phyloP scores from a whole-genome alignment of 2,113 vertebrate genomes.

The Elanus axillaris region DNA sequence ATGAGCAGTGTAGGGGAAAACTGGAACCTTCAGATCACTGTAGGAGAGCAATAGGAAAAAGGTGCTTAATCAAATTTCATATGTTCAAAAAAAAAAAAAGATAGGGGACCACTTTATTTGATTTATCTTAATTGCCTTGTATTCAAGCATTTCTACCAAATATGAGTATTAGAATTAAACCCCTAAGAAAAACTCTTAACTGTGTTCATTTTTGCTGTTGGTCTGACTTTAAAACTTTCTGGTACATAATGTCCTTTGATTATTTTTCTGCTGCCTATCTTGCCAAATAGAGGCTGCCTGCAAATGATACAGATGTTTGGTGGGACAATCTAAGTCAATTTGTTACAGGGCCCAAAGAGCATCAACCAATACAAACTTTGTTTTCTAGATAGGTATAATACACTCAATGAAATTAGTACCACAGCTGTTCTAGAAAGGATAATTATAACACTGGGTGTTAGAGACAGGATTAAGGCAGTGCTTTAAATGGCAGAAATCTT shows the following conservation, averaged over 20 bases:
- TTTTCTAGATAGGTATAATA: not conserved
- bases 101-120: not conserved
- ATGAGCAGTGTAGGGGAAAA: not conserved
- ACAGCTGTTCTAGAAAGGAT: not conserved
- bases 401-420: not conserved
- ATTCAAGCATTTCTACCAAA: not conserved
- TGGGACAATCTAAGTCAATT: not conserved
- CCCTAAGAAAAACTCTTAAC: not conserved
- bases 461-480: not conserved
- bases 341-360: not conserved
- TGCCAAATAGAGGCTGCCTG: not conserved
- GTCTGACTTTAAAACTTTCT: not conserved
- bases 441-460: not conserved
- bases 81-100: not conserved
- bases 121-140: not conserved
- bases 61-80: not conserved
- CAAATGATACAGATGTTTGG: not conserved
- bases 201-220: not conserved
- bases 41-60: not conserved
- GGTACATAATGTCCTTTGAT: not conserved
- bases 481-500: not conserved
- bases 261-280: not conserved
- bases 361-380: not conserved
- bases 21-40: not conserved
- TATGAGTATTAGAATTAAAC: not conserved